phyloP scores from a whole-genome alignment of 2,888 invertebrate species.

The Latheticus oryzae region DNA sequence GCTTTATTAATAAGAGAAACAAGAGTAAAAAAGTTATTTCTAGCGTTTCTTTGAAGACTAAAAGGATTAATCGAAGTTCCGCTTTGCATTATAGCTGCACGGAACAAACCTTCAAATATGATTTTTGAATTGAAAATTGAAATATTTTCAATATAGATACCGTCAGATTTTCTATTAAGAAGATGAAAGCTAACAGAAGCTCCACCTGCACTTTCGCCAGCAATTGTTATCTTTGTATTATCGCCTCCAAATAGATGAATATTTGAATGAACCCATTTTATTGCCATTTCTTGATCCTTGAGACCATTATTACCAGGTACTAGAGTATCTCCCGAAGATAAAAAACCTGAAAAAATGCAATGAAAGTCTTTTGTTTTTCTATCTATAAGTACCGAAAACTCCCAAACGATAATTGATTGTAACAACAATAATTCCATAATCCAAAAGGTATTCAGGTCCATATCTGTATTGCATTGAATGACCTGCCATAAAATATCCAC shows the following conservation, averaged over 20 bases:
- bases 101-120: too few species aligned
- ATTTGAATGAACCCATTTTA: constrained; percentile 39
- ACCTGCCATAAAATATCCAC: constrained; percentile 62
- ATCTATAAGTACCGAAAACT: constrained; percentile 44
- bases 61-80: too few species aligned
- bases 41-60: too few species aligned
- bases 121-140: too few species aligned
- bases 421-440: constrained; percentile 47
- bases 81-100: too few species aligned
- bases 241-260: constrained; percentile 40
- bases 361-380: constrained; percentile 1
- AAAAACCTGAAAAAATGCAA: constrained; percentile 68
- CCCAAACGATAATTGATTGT: constrained; percentile 52
- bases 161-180: constrained; percentile 12
- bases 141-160: constrained; percentile 9
- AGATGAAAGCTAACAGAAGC: constrained; percentile 33
- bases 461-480: constrained; percentile 45
- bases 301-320: constrained; percentile 27
- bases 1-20: too few species aligned
- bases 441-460: constrained; percentile 50
- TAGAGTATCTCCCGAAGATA: constrained; percentile 70
- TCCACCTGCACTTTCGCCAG: constrained; percentile 41
- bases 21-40: too few species aligned
- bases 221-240: constrained; percentile 27
- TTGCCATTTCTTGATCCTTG: constrained; percentile 39